Evolutionary conservation across 2,113 vertebrate species (phyloP).

Genomic region (Tyrannus savana): DNA sequence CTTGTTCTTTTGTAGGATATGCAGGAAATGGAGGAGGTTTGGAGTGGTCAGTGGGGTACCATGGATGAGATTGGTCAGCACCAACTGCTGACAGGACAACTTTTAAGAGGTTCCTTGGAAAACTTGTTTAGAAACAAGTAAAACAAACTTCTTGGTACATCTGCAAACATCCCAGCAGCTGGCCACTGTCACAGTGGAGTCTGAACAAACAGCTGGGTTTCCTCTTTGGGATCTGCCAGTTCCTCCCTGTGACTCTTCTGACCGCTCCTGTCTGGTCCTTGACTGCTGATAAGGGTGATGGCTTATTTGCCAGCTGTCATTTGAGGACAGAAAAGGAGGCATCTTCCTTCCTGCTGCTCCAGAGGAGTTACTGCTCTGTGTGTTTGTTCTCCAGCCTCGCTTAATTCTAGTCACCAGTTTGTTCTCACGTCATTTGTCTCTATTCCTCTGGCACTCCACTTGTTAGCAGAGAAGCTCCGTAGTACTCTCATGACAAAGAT

Average conservation of each 20-base stretch:
- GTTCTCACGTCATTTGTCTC: background rate
- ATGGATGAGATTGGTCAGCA: background rate
- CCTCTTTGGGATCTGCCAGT: background rate
- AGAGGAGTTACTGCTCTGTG: background rate
- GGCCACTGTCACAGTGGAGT: background rate
- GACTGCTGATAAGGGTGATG: background rate
- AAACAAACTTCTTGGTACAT: background rate
- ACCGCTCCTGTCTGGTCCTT: background rate
- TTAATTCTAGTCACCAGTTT: background rate
- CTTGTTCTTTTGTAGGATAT: background rate
- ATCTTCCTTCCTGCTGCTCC: background rate
- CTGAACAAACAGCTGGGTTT: background rate
- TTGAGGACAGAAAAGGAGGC: background rate
- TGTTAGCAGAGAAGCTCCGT: background rate
- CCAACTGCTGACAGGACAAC: background rate
- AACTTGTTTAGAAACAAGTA: background rate
- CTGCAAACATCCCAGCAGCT: background rate
- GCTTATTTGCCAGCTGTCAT: background rate
- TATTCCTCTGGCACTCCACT: background rate
- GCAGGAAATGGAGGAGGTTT: background rate
- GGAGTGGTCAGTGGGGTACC: background rate
- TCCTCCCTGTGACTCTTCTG: background rate
- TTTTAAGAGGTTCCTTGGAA: background rate
- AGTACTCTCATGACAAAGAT: background rate
- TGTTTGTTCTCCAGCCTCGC: background rate